These are phyloP conservation scores for Hippocampus abdominalis DNA, from an alignment of 2,113 vertebrate genomes.

Conservation along the genomic window DNA sequence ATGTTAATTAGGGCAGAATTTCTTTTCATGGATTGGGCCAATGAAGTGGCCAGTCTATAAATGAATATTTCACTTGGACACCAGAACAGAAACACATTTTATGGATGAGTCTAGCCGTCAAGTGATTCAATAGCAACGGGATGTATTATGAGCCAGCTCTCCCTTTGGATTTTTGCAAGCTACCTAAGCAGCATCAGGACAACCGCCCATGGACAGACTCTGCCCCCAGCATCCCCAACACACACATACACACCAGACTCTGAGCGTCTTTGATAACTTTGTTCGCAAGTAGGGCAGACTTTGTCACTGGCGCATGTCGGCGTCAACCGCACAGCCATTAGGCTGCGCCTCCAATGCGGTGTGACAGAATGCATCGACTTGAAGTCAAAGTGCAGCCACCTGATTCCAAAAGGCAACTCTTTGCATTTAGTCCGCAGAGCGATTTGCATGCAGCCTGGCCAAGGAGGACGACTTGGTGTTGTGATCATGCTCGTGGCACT, in stretches of 20 bases:
- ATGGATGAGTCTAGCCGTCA: neutral
- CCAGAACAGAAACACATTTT: neutral
- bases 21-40: neutral
- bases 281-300: slow-evolving; percentile 42
- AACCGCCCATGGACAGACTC: neutral
- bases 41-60: neutral
- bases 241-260: too few species aligned
- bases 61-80: neutral
- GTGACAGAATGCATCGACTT: slow-evolving; percentile 8
- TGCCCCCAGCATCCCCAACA: too few species aligned
- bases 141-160: neutral
- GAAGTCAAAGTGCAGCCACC: slow-evolving; percentile 8
- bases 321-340: slow-evolving; percentile 8
- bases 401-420: slow-evolving; percentile 11
- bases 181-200: neutral
- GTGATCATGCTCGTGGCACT: slow-evolving; percentile 74
- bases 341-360: neutral
- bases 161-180: neutral
- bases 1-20: neutral
- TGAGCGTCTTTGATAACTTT: slow-evolving; percentile 10
- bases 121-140: neutral
- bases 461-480: slow-evolving; percentile 60
- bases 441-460: slow-evolving; percentile 22
- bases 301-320: slow-evolving; percentile 21
- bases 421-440: slow-evolving; percentile 26